phyloP scores from a whole-genome alignment of 2,888 invertebrate genomes.

The Sminthurinus aureus region DNA sequence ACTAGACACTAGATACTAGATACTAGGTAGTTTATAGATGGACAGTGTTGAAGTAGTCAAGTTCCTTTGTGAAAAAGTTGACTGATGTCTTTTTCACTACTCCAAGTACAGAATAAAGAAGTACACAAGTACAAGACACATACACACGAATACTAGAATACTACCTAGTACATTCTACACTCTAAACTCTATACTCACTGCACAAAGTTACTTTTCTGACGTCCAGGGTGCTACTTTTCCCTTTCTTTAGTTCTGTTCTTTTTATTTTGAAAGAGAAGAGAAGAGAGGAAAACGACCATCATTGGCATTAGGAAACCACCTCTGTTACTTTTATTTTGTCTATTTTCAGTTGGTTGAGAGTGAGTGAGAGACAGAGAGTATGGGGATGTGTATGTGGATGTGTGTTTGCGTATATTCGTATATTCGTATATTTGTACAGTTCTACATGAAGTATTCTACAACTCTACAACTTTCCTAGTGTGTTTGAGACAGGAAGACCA shows the following conservation, averaged over 20 bases:
- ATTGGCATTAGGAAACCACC: neutral
- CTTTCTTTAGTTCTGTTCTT: constrained; percentile 3
- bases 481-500: no score
- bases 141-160: no score
- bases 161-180: no score
- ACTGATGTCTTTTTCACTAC: constrained; percentile 15
- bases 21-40: neutral
- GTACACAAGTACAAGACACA: neutral
- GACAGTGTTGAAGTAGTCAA: neutral
- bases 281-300: neutral
- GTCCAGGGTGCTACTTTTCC: neutral
- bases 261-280: neutral
- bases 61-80: constrained; percentile 11
- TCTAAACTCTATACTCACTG: no score
- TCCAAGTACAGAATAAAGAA: no score
- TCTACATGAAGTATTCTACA: no score
- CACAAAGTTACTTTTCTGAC: constrained; percentile 3
- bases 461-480: no score
- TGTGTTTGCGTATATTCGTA: no score
- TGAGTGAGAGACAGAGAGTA: no score
- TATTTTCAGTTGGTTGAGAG: neutral
- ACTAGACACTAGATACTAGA: neutral
- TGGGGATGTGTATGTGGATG: no score
- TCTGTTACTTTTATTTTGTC: neutral
- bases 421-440: no score